Conservation (phyloP, 2,797 vertebrate species). For the Choloepus didactylus region DNA sequence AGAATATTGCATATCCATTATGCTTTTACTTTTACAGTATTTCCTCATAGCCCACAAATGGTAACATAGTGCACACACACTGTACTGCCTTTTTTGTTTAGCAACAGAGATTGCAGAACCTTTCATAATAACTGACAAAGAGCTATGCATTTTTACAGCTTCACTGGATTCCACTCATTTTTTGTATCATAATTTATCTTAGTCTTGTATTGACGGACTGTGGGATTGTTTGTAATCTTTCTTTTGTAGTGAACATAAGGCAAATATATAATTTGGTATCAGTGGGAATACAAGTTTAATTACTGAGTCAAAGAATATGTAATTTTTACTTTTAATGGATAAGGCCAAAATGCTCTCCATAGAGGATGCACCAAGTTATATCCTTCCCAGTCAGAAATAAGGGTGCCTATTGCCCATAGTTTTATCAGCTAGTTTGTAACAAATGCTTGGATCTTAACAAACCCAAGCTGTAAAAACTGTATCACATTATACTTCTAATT, state of each 20-base stretch:
- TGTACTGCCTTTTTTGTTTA: not conserved
- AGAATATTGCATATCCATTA: not conserved
- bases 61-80: not conserved
- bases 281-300: constrained; percentile 15
- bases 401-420: not conserved
- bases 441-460: constrained; percentile 42
- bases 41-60: not conserved
- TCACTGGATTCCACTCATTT: not conserved
- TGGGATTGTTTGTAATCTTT: constrained; percentile 31
- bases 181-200: not conserved
- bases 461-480: not conserved
- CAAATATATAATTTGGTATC: constrained; percentile 36
- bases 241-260: not conserved
- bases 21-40: not conserved
- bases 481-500: constrained; percentile 3
- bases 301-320: constrained; percentile 38
- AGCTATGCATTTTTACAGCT: not conserved
- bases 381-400: constrained; percentile 8
- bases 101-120: not conserved
- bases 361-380: constrained; percentile 29
- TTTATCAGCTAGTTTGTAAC: not conserved
- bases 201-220: constrained; percentile 14
- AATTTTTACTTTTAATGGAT: constrained; percentile 63
- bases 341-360: not conserved
- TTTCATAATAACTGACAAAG: not conserved